Conservation (phyloP, 2,113 vertebrate genomes). For the Limnothrissa miodon region DNA sequence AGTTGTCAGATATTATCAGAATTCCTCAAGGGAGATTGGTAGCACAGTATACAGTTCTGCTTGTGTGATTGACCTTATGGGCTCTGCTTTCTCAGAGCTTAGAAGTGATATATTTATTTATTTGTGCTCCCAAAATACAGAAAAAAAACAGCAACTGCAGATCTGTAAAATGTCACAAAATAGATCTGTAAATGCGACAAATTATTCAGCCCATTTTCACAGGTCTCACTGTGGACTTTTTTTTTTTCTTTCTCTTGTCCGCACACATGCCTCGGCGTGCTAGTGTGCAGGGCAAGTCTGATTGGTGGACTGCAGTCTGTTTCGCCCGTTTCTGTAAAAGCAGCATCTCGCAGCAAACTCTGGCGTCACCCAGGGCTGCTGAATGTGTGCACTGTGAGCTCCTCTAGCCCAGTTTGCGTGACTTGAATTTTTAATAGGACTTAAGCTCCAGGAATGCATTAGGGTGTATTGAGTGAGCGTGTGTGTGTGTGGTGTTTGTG, state of each 20-base stretch:
- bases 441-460: constrained; percentile 53
- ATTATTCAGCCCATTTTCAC: background rate
- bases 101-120: no score
- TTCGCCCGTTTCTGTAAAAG: background rate
- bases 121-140: no score
- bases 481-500: background rate
- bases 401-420: constrained; percentile 65
- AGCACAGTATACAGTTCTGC: background rate
- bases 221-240: background rate
- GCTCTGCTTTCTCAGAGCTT: no score
- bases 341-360: background rate
- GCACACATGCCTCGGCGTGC: background rate
- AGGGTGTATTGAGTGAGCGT: constrained; percentile 28
- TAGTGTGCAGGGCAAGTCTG: background rate
- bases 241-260: background rate
- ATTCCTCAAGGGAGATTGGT: background rate
- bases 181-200: background rate
- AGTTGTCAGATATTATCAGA: background rate
- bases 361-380: constrained; percentile 36
- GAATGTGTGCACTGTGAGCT: constrained; percentile 53
- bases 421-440: constrained; percentile 63
- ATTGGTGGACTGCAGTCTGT: background rate
- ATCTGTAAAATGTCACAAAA: no score
- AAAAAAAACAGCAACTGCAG: background rate
- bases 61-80: background rate